Conservation (phyloP, 2,888 invertebrate species). For the Latrodectus hesperus region DNA sequence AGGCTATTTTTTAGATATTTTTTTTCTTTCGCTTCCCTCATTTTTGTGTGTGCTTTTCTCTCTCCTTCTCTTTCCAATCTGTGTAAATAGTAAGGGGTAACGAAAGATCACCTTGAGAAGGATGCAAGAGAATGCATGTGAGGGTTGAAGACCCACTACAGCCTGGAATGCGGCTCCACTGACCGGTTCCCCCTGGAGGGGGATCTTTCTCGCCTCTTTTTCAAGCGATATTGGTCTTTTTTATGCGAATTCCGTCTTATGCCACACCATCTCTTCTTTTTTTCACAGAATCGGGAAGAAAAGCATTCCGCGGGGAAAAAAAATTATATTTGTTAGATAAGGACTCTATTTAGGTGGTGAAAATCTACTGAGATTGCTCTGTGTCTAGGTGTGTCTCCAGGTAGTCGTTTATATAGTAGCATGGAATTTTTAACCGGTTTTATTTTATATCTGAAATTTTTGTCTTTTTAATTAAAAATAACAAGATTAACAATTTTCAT, state of each 20-base stretch:
- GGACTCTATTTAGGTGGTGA: no score
- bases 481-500: no score
- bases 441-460: no score
- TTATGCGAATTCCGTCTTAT: conserved; percentile 15
- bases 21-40: neutral
- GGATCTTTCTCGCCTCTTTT: conserved; percentile 23
- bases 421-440: no score
- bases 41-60: conserved; percentile 50
- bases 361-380: no score
- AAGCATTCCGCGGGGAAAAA: no score
- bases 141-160: conserved; percentile 54
- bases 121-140: neutral
- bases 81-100: conserved; percentile 20
- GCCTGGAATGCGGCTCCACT: conserved; percentile 53
- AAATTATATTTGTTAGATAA: no score
- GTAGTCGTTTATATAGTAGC: no score
- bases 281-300: neutral
- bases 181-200: conserved; percentile 49
- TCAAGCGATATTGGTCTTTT: conserved; percentile 31
- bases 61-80: neutral
- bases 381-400: no score
- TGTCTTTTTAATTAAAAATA: no score
- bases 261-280: neutral
- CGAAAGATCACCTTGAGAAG: conserved; percentile 26
- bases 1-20: no score